These are phyloP conservation scores for Archips crataeganus DNA, from an alignment of 2,888 invertebrate species.

Conservation along the genomic window DNA sequence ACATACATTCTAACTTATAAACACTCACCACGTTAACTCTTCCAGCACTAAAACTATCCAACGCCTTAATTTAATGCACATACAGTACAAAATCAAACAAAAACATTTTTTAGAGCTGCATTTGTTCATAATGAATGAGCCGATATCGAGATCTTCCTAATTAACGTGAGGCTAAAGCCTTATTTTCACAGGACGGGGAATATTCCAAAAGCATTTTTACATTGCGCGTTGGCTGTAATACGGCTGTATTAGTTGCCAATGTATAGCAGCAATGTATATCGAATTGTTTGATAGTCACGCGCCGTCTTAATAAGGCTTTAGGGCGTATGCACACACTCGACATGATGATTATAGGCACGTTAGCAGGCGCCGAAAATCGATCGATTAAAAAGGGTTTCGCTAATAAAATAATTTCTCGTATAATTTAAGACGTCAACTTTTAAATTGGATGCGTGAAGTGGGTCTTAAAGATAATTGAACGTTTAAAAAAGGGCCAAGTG, in stretches of 20 bases:
- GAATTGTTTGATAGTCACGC: not conserved
- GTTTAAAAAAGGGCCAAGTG: constrained; percentile 60
- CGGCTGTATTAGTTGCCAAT: not conserved
- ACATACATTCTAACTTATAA: constrained; percentile 68
- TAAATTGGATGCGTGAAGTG: constrained; percentile 84
- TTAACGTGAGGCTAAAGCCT: constrained; percentile 62
- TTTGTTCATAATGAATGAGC: constrained; percentile 64
- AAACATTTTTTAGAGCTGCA: constrained; percentile 29
- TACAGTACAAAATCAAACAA: constrained; percentile 48
- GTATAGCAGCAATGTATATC: not conserved
- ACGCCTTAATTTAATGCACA: constrained; percentile 28
- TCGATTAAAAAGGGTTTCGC: constrained; percentile 60
- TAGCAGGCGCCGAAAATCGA: constrained; percentile 49
- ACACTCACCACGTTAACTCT: constrained; percentile 47
- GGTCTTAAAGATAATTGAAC: constrained; percentile 81
- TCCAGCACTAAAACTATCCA: constrained; percentile 1
- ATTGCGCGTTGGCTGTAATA: not conserved
- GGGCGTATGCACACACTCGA: constrained; percentile 71
- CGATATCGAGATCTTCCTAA: constrained; percentile 78
- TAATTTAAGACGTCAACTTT: constrained; percentile 86
- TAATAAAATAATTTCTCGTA: constrained; percentile 84
- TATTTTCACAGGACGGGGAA: not conserved
- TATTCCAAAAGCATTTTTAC: not conserved
- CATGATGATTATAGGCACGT: constrained; percentile 77
- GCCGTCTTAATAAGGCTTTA: constrained; percentile 46